Base-by-base conservation (phyloP, 2,888 invertebrate species). In the Eupithecia subfuscata region DNA sequence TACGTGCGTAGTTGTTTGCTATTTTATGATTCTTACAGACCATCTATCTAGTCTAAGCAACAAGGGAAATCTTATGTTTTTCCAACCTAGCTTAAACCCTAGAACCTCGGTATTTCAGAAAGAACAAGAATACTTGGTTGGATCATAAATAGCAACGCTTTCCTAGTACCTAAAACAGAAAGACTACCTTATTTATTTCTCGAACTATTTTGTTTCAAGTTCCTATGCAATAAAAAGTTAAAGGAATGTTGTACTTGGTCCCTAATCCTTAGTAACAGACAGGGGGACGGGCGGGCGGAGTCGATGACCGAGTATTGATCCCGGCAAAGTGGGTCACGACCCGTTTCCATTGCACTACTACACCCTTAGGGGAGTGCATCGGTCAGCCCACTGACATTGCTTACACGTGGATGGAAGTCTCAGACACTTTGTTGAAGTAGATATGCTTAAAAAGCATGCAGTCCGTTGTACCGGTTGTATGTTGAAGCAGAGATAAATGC, bases 301-400 rank as follows among this genome's bases (percentile, higher is more conserved):
- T 93, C 94, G 94, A 92, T 94, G 95, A 93, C 95, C 95, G 92
- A 90, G 93, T 95, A 95, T 95, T 92, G 94, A 95, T 94, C 93
- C 90, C 83, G 84, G 82, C 87, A 86, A 94, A 91, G 92, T 95
- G 89, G 95, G 95, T 93, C 93, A 89, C 89, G 93, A 91, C 94
- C 94, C 84, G 91, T 88, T 94, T 89, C 88, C 90, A 90, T 87
- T 95, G 94, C 95, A 95, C 88, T 90, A 87, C 68, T 22, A 37
- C 87, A 86, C 86, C 82, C 87, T 80, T 79, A 82, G 84, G 60
- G 82, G 84, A 73, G 84, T 92, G 91, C 91, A 92, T 78, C 86
- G 85, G 85, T 85, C 85, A 83, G 83, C 82, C 81, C 52, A 74
- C 77, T 78, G 79, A 79, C 82, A 80, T 80, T 74, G 75, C 79